Base-by-base conservation (phyloP, 2,888 invertebrate species). In the Phlogophora meticulosa region DNA sequence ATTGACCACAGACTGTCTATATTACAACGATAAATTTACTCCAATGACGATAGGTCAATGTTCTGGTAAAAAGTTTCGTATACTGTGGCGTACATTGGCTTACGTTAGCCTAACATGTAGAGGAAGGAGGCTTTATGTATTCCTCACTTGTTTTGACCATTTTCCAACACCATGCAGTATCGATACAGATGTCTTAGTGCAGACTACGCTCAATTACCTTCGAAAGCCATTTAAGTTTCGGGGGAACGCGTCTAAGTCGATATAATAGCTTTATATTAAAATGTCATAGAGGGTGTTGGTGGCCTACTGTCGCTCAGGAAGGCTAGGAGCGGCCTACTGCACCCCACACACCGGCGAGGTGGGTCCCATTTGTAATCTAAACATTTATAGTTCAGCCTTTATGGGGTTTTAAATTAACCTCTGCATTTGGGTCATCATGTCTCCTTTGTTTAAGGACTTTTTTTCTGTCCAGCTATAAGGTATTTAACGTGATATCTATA, bases 241-340 rank as follows among this genome's bases (percentile, higher is more conserved):
- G 5, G 28, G 28, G 28, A 22, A 45, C 22, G 20, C 10, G 22
- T 28, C 13, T 15, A 32, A 0, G 32, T 11, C 20, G 17, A 22
- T 28, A n/a, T 36, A 36, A 38, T 13, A 20, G 7, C 42, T 55
- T 9, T n/a, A 36, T 56, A 55, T 5, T 43, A 55, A 53, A 78
- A 68, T 59, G 51, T 55, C 53, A 4, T 45, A 82, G 84, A 79
- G 73, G 45, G 66, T 97, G 70, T 87, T 98, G 83, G 96, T 97
- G 66, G 92, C 97, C 2, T 96, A 97, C 81, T 97, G 97, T 95
- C 96, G 96, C 72, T 94, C 95, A 55, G 97, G 97, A 15, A 96
- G 96, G 85, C 88, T 98, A 58, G 98, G 98, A n/a, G 97, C 97
- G 20, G 97, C 98, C 0, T 97, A 96, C 89, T 98, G 97, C 91